Evolutionary conservation across 2,888 invertebrate species (phyloP).

Genomic region (Petrolisthes cinctipes): DNA sequence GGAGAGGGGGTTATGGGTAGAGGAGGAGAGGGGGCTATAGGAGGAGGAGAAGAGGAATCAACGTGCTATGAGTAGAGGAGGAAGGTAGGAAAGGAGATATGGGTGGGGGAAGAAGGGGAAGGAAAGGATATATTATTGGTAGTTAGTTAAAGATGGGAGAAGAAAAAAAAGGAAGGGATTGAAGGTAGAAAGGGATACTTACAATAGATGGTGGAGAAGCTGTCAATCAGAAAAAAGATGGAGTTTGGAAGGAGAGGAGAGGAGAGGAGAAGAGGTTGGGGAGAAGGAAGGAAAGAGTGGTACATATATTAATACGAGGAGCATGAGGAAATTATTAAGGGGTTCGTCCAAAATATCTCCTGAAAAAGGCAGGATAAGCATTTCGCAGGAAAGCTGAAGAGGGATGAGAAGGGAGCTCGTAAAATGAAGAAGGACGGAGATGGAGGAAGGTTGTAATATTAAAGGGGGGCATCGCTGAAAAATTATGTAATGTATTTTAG

Average conservation of each 20-base stretch:
- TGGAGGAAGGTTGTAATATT: too few relatives aligned
- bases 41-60: background rate
- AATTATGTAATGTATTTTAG: too few relatives aligned
- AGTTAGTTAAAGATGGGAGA: background rate
- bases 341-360: too few relatives aligned
- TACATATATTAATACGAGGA: background rate
- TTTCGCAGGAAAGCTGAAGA: too few relatives aligned
- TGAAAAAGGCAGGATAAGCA: too few relatives aligned
- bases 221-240: background rate
- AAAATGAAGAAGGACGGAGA: too few relatives aligned
- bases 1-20: background rate
- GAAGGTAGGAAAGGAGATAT: background rate
- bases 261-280: background rate
- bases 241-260: background rate
- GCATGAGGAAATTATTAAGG: background rate
- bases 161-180: background rate
- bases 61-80: too few relatives aligned
- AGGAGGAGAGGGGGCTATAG: background rate
- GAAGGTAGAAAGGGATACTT: background rate
- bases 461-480: too few relatives aligned
- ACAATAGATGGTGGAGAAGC: background rate
- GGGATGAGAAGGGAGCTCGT: too few relatives aligned
- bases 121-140: background rate
- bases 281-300: background rate
- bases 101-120: background rate